These are phyloP conservation scores for Ornithoptera priamus DNA, from an alignment of 2,888 invertebrate genomes.

Conservation along the genomic window DNA sequence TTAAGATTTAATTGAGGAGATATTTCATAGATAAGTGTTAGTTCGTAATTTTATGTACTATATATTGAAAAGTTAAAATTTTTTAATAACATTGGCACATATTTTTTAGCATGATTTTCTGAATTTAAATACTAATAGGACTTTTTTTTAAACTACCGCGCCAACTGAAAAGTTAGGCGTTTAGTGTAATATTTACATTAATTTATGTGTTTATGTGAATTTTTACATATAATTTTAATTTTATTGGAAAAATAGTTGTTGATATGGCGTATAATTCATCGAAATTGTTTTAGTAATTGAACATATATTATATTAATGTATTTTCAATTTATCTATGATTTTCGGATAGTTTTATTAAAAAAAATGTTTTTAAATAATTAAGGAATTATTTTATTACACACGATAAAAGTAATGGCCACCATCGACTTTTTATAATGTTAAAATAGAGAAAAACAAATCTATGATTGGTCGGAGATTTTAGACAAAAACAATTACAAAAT, in stretches of 20 bases:
- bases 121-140: not conserved
- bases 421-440: conserved; percentile 44
- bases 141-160: not conserved
- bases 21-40: too few relatives aligned
- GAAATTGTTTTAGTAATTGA: too few relatives aligned
- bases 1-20: too few relatives aligned
- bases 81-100: not conserved
- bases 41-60: too few relatives aligned
- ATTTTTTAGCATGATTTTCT: not conserved
- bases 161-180: not conserved
- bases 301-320: too few relatives aligned
- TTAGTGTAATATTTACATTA: not conserved
- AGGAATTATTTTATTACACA: not conserved
- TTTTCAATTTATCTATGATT: too few relatives aligned
- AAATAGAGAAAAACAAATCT: conserved; percentile 59
- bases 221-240: too few relatives aligned
- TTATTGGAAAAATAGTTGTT: too few relatives aligned
- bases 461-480: conserved; percentile 62
- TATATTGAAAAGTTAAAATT: too few relatives aligned
- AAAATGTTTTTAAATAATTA: not conserved
- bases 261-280: too few relatives aligned
- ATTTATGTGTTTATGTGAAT: not conserved
- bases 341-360: not conserved
- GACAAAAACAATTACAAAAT: conserved; percentile 73
- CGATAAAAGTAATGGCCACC: conserved; percentile 37